These are phyloP conservation scores for Rhyacichthys aspro DNA, from an alignment of 2,797 vertebrate species.

Conservation along the genomic window DNA sequence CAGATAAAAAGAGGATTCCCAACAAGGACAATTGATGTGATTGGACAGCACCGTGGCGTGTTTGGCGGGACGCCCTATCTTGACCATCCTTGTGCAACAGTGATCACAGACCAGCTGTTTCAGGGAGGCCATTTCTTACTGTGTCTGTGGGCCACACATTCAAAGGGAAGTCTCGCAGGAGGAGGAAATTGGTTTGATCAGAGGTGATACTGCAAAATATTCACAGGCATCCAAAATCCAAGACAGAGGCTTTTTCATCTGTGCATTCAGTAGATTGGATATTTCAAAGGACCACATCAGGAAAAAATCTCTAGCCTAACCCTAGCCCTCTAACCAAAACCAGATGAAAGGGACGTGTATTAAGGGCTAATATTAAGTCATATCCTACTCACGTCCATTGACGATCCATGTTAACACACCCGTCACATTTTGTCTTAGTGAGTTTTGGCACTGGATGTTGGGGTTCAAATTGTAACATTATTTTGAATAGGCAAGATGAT, in stretches of 20 bases:
- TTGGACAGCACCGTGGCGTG: constrained; percentile 18
- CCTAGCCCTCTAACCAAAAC: no score
- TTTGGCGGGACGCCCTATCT: constrained; percentile 26
- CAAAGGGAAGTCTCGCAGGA: not conserved
- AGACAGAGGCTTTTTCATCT: constrained; percentile 30
- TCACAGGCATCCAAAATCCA: constrained; percentile 14
- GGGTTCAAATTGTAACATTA: no score
- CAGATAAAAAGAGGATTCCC: constrained; percentile 22
- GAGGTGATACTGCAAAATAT: not conserved
- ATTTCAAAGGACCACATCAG: not conserved
- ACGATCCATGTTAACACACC: no score
- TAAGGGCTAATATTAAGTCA: no score
- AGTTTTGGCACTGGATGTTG: no score
- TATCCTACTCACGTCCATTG: no score
- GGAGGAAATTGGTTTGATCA: constrained; percentile 23
- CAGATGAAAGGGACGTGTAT: constrained; percentile 20
- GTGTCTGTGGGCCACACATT: constrained; percentile 7
- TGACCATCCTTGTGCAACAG: constrained; percentile 12
- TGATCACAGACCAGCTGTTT: constrained; percentile 6
- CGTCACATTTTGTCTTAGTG: no score
- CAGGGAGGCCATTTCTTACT: not conserved
- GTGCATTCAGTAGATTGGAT: constrained; percentile 35
- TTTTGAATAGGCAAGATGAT: no score
- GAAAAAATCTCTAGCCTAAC: no score
- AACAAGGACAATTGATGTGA: constrained; percentile 43